phyloP scores from a whole-genome alignment of 2,888 invertebrate species.

The Acronicta alni region DNA sequence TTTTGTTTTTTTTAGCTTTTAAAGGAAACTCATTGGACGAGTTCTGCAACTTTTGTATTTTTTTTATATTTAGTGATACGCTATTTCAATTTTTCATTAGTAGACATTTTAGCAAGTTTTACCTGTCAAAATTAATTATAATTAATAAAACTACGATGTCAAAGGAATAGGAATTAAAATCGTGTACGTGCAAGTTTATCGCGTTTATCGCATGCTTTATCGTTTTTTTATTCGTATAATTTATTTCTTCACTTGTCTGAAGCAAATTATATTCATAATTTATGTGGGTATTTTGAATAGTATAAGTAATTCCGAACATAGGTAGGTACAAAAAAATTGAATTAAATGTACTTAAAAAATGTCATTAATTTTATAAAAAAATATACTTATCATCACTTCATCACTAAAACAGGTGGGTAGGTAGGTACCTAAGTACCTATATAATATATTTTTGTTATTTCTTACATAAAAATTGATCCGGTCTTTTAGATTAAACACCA shows the following conservation, averaged over 20 bases:
- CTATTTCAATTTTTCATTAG: neutral
- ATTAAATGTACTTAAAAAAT: no score
- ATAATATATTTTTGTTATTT: no score
- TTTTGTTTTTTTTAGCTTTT: conserved; percentile 14
- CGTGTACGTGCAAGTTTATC: conserved; percentile 1
- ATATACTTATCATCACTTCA: no score
- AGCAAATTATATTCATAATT: no score
- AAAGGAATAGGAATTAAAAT: conserved; percentile 7
- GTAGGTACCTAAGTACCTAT: no score
- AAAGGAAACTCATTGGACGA: neutral
- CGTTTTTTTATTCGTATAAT: conserved; percentile 11
- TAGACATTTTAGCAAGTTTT: conserved; percentile 6
- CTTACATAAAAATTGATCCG: no score
- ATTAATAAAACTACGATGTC: conserved; percentile 24
- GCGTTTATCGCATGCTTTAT: conserved; percentile 22
- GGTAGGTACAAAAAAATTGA: no score
- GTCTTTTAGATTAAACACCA: neutral
- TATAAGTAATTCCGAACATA: no score
- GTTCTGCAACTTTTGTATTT: neutral
- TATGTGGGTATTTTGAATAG: no score
- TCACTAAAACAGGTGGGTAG: no score
- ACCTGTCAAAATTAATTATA: conserved; percentile 27
- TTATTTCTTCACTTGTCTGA: conserved; percentile 21
- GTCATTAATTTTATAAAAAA: no score
- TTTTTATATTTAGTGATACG: no score